Percentiles rank a stretch among this genome's conserved stretches.
These are phyloP conservation scores for Monodelphis domestica DNA, from an alignment of 2,797 vertebrate species.

Conservation along the genomic window DNA sequence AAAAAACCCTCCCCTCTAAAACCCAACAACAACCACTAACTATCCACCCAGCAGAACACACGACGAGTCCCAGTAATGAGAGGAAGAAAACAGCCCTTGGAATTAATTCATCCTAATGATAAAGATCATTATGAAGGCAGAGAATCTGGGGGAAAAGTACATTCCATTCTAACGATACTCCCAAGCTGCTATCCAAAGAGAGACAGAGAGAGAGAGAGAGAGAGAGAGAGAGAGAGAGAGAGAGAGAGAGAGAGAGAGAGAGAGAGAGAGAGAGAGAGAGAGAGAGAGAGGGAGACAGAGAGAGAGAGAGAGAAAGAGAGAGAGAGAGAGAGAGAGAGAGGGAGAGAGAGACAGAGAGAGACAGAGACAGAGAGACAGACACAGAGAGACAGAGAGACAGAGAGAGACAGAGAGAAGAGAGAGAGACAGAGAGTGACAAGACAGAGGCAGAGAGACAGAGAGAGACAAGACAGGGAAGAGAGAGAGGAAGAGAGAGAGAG, in stretches of 20 bases:
- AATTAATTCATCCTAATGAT: constrained; percentile 63
- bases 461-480: too few species aligned
- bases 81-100: constrained; percentile 22
- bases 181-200: constrained; percentile 3
- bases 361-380: too few species aligned
- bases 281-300: too few species aligned
- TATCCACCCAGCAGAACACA: constrained; percentile 41
- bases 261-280: not conserved
- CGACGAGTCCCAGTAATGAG: constrained; percentile 46
- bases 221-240: not conserved
- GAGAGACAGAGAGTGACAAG: not conserved
- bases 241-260: not conserved
- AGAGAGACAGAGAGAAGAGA: not conserved
- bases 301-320: not conserved
- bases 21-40: not conserved
- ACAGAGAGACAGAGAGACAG: not conserved
- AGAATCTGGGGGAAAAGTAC: constrained; percentile 50
- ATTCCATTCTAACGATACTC: constrained; percentile 68
- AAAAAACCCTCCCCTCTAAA: not conserved
- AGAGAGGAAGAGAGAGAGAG: not conserved
- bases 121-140: constrained; percentile 58
- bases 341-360: not conserved
- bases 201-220: not conserved
- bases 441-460: not conserved
- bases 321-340: not conserved